Percentiles rank a stretch among this genome's conserved stretches.
phyloP scores from a whole-genome alignment of 2,888 invertebrate species.

The Hypomecis atomaria region DNA sequence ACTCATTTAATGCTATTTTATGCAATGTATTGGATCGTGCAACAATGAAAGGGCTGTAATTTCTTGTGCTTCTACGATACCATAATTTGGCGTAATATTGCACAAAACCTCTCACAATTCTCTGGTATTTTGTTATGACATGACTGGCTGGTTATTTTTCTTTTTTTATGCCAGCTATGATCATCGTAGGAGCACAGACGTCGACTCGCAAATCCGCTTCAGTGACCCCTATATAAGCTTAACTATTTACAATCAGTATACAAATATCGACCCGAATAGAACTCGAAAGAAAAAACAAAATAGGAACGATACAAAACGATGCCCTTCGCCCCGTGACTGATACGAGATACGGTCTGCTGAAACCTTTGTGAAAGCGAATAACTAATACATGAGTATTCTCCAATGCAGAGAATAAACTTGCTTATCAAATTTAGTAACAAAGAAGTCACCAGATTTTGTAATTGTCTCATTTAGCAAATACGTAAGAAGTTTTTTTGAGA shows the following conservation, averaged over 20 bases:
- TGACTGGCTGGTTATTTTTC: constrained; percentile 1
- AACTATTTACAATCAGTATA: constrained; percentile 82
- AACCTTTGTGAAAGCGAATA: constrained; percentile 6
- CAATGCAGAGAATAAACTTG: too few relatives aligned
- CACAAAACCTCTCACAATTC: constrained; percentile 33
- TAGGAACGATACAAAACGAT: constrained; percentile 83
- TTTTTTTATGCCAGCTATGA: constrained; percentile 32
- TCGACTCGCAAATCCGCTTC: constrained; percentile 49
- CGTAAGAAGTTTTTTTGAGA: too few relatives aligned
- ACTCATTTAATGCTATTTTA: too few relatives aligned
- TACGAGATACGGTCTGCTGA: constrained; percentile 41
- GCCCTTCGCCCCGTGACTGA: constrained; percentile 56
- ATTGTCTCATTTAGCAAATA: too few relatives aligned
- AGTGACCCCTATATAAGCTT: constrained; percentile 74
- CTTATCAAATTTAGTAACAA: too few relatives aligned
- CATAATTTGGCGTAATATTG: constrained; percentile 40
- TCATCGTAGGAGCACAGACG: constrained; percentile 43
- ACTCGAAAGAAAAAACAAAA: constrained; percentile 82
- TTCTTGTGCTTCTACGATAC: constrained; percentile 41
- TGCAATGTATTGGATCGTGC: constrained; percentile 27
- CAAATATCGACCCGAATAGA: constrained; percentile 80
- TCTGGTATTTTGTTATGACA: constrained; percentile 3
- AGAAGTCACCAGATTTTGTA: too few relatives aligned
- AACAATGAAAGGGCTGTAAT: constrained; percentile 34
- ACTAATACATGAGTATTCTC: not conserved